Base-by-base conservation (phyloP, 2,113 vertebrate genomes). In the Ochotona curzoniae region DNA sequence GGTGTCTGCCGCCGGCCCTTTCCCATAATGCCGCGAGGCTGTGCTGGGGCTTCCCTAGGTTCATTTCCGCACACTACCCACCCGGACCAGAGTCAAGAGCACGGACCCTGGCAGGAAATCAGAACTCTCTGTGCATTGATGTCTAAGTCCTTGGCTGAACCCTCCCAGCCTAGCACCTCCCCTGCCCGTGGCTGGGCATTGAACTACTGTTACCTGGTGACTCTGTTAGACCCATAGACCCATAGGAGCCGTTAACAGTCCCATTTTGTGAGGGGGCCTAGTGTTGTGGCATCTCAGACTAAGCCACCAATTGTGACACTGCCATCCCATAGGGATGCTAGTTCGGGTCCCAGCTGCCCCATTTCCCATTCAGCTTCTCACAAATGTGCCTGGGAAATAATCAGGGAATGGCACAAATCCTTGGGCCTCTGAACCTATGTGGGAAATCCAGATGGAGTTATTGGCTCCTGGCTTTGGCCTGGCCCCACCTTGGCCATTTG, bases 91-190 rank as follows among this genome's bases (percentile, higher is more conserved):
- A 18, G 28, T 23, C 61, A 28, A 12, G 51, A 28, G 6, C 82
- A 32, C 23, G 64, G 80, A 10, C 23, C 54, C n/a, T 25, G 89
- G 57, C 28, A 28, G 47, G 17, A 67, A 28, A 21, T 25, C 15
- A 21, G 47, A 49, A 25, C 10, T 67, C 15, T n/a, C 8, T 13
- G 7, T 20, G 23, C 1, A 0, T 4, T 7, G 17, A 30, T 21
- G n/a, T 67, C 61, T 9, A 0, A 1, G 35, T 4, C 17, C 28
- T 7, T 5, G 18, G n/a, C 18, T 18, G n/a, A 0, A 0, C 32
- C 25, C 18, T 82, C 28, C 38, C 18, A 38, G 61, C 11, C 47
- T 6, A 20, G n/a, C 18, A 1, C 28, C 21, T n/a, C 11, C 8
- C 69, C 63, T 23, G 0, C 0, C 5, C 5, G 3, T 8, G 57